phyloP scores from a whole-genome alignment of 2,888 invertebrate species.

The Imbricaverruca yamaguchii region DNA sequence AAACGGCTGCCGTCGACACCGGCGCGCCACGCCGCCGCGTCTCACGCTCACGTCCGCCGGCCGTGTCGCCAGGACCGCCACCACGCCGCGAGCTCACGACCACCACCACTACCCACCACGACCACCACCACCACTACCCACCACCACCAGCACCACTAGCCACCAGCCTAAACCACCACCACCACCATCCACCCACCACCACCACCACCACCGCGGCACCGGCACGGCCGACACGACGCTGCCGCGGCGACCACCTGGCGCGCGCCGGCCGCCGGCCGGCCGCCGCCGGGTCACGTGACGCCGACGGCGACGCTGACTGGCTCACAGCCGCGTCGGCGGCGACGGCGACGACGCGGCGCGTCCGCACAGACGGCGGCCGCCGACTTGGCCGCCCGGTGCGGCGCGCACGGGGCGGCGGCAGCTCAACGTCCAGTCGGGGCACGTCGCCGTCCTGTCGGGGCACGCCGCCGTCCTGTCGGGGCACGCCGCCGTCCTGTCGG shows the following conservation, averaged over 20 bases:
- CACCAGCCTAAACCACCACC: too few species aligned
- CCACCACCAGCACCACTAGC: neutral
- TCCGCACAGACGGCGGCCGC: too few species aligned
- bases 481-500: too few species aligned
- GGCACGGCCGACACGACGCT: neutral
- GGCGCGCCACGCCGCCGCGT: too few species aligned
- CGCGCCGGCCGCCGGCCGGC: neutral
- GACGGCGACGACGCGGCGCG: neutral
- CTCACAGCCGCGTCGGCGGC: neutral
- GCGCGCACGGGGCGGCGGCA: too few species aligned
- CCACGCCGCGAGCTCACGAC: neutral
- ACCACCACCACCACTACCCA: neutral
- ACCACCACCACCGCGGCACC: neutral
- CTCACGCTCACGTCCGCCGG: too few species aligned
- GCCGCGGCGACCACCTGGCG: neutral
- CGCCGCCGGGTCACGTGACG: neutral
- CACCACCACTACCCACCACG: neutral
- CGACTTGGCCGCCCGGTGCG: too few species aligned
- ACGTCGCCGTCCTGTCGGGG: too few species aligned
- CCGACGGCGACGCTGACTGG: neutral
- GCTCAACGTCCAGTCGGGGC: too few species aligned
- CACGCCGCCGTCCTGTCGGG: too few species aligned
- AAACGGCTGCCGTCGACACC: too few species aligned
- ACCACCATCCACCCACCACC: neutral
- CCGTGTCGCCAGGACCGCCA: too few species aligned